phyloP scores from a whole-genome alignment of 2,797 vertebrate species.

The Tokudaia muenninki region DNA sequence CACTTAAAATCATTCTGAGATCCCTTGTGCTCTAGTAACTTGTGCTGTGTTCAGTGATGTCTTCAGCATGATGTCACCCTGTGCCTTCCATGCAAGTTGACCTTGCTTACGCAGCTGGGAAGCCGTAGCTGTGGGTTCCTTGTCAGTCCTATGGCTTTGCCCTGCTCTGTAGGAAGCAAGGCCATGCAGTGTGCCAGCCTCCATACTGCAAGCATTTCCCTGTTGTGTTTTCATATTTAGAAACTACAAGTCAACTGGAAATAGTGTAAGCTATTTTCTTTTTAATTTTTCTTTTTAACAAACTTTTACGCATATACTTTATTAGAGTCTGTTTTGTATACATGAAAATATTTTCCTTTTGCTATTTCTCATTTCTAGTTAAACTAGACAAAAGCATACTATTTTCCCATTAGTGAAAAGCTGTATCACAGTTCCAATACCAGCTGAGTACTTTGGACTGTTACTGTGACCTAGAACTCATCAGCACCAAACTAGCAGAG shows the following conservation, averaged over 20 bases:
- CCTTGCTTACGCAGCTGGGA: constrained; percentile 83
- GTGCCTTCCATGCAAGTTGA: constrained; percentile 84
- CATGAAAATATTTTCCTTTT: constrained; percentile 72
- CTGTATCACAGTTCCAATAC: constrained; percentile 67
- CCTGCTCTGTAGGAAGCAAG: constrained; percentile 37
- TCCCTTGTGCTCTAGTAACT: constrained; percentile 77
- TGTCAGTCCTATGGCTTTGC: constrained; percentile 72
- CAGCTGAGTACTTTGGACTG: constrained; percentile 35
- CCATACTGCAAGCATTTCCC: constrained; percentile 75
- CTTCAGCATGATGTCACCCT: constrained; percentile 81
- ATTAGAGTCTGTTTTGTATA: constrained; percentile 81
- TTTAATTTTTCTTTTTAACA: constrained; percentile 80
- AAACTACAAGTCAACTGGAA: constrained; percentile 76
- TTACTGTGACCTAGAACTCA: constrained; percentile 55
- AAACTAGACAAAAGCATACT: constrained; percentile 63
- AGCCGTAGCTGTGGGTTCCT: constrained; percentile 83
- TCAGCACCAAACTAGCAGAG: constrained; percentile 54
- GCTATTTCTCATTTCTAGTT: constrained; percentile 77
- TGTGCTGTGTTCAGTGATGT: constrained; percentile 75
- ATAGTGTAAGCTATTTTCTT: constrained; percentile 75
- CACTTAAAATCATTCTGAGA: constrained; percentile 62
- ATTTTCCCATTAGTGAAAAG: constrained; percentile 69
- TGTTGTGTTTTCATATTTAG: constrained; percentile 81
- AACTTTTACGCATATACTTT: constrained; percentile 78
- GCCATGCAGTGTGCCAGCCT: constrained; percentile 73